Base-by-base conservation (phyloP, 2,797 vertebrate genomes). In the Chlorospingus semifuscus region DNA sequence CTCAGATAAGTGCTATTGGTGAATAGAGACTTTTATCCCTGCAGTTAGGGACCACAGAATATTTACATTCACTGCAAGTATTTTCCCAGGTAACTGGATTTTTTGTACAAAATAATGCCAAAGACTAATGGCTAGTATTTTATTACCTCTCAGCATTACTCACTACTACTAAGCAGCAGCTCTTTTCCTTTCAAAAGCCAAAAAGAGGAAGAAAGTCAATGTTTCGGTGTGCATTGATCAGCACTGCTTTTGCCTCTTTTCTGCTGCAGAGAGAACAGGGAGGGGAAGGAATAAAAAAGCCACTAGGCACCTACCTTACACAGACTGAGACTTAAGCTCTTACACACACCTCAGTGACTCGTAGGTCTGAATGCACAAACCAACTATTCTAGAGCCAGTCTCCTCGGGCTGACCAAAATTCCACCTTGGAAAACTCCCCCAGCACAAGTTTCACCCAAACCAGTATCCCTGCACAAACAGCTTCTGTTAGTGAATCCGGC, bases 401-500 rank as follows among this genome's bases (percentile, higher is more conserved):
- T 85, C 83, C 75, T 76, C 7, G 0, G 15, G 44, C 71, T 92
- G 78, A 92, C 90, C 83, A 94, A 87, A 95, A 95, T 92, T 93
- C 78, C 94, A 89, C 52, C 27, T 37, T 85, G 68, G 75, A 92
- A 95, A 84, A 69, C 34, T 37, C 63, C 57, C 47, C 34, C 71
- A 83, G 49, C 0, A 1, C 30, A 77, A 27, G 57, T 87, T 94
- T 89, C 83, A 94, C 47, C 75, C 65, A 93, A 94, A 87, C 74
- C 85, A 74, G 65, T 77, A 87, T 32, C 46, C 72, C 74, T 68
- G 78, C 83, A 97, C 94, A 96, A 95, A 79, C 66, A 92, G 86
- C 90, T 92, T 94, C 94, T 95, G 92, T 95, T 87, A 90, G 34
- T 7, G 8, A 83, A 88, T 39, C 63, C 0, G 0, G 29, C 1